Percentiles rank a stretch among this genome's conserved stretches.
phyloP scores from a whole-genome alignment of 2,113 vertebrate species.

The Acrocephalus kingi region DNA sequence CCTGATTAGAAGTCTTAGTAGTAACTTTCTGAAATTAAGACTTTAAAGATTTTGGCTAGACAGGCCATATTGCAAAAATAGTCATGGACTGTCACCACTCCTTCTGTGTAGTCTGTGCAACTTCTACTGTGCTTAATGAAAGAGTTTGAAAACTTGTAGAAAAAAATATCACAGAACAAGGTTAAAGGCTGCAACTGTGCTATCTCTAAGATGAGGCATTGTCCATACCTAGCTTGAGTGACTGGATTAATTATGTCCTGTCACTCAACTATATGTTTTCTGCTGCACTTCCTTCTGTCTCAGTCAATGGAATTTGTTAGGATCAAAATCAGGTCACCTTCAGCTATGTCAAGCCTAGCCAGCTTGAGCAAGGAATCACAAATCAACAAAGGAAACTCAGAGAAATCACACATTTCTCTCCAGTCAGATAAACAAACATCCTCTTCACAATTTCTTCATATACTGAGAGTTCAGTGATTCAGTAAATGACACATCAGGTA shows the following conservation, averaged over 20 bases:
- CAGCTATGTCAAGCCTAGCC: background rate
- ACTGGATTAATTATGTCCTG: background rate
- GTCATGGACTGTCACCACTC: background rate
- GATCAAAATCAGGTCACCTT: slow-evolving; percentile 21
- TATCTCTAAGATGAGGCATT: background rate
- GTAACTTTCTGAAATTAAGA: background rate
- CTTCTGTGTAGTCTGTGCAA: background rate
- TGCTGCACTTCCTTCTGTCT: background rate
- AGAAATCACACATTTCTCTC: background rate
- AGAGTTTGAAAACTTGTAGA: background rate
- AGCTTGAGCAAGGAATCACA: background rate
- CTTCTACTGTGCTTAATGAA: background rate
- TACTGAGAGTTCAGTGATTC: background rate
- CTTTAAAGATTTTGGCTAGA: background rate
- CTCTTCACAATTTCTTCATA: background rate
- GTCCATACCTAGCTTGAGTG: background rate
- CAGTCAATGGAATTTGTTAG: background rate
- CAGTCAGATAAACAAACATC: background rate
- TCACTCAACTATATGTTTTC: background rate
- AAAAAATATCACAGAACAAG: background rate
- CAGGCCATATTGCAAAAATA: background rate
- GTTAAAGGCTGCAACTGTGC: background rate
- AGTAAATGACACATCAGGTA: background rate
- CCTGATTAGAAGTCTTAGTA: background rate
- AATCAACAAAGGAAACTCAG: background rate